phyloP scores from a whole-genome alignment of 1,140 invertebrate species.

The Drosophila nasuta region DNA sequence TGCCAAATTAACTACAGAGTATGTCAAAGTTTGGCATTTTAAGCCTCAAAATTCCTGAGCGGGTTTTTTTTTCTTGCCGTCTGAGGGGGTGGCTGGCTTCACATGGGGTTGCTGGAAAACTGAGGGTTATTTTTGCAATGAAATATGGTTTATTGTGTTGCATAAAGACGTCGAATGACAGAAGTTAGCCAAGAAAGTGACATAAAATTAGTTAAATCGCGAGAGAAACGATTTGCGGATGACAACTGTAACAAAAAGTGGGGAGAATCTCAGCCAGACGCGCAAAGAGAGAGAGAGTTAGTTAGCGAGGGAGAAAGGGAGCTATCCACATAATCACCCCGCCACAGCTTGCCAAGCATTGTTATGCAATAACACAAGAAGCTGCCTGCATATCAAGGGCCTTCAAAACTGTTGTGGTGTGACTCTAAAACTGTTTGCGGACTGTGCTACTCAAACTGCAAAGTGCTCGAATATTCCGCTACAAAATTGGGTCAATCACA shows the following conservation, averaged over 20 bases:
- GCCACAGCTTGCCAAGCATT: conserved; percentile 54
- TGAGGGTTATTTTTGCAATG: conserved; percentile 67
- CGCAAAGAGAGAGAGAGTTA: not conserved
- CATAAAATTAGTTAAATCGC: conserved; percentile 64
- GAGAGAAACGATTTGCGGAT: conserved; percentile 40
- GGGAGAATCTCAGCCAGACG: conserved; percentile 29
- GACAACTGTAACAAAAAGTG: conserved; percentile 35
- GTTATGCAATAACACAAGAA: conserved; percentile 47
- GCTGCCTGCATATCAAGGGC: conserved; percentile 11
- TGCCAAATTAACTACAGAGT: conserved; percentile 18
- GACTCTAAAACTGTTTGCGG: not conserved
- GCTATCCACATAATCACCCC: not conserved
- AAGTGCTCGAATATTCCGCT: not conserved
- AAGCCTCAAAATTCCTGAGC: not conserved
- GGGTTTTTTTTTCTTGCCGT: not conserved
- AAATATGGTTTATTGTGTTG: conserved; percentile 75
- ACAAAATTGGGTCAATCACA: conserved; percentile 69
- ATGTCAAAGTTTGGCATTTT: not conserved
- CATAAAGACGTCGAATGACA: conserved; percentile 63
- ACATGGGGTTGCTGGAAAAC: conserved; percentile 46
- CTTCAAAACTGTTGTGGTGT: not conserved
- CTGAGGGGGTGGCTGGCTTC: conserved; percentile 42
- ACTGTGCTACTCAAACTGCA: conserved; percentile 9
- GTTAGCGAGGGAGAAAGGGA: not conserved
- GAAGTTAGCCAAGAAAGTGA: conserved; percentile 64